Evolutionary conservation across 1,140 invertebrate species (phyloP), one percentile per base, ranked within the genome.

Genomic region (Drosophila setifemur): DNA sequence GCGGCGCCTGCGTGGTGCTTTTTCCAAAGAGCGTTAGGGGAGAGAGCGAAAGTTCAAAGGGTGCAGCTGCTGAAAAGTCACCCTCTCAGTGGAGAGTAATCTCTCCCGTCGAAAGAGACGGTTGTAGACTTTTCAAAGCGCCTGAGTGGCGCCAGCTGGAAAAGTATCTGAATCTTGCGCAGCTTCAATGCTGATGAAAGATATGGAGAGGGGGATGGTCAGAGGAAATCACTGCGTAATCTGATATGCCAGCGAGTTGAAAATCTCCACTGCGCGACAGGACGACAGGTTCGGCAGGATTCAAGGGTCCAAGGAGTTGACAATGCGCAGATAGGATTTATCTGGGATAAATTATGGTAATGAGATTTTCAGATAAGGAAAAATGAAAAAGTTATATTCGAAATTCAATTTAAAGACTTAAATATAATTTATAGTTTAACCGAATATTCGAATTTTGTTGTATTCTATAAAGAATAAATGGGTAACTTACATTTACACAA

Each of bases 141-240:
- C 40, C 77, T 61, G 55, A 77, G 54, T 66, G 79, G 66, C 75
- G 79, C 75, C 74, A 72, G 50, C 39, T 66, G 55, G 44, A 40
- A 40, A 78, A 75, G 35, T 72, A 63, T 21, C 43, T 28, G 37
- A 54, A 73, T 60, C 58, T 54, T 86, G 81, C 81, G 81, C 81
- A 85, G 67, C 67, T 68, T 73, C 61, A 60, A 44, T 18, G 33
- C 18, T 4, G 23, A 12, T 60, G 9, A 25, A n/a, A 11, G 42
- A 12, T n/a, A 18, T 21, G 53, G 26, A 50, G 16, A n/a, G 25
- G 25, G 26, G 43, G 14, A 25, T 14, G 19, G 16, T 14, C 29
- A 39, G 35, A 37, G 40, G 18, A 18, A 33, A 7, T 25, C n/a
- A 25, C 54, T 64, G 76, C 60, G 77, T 77, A 81, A 72, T 55